Evolutionary conservation across 2,797 vertebrate genomes (phyloP).

Genomic region (Mus minutoides): DNA sequence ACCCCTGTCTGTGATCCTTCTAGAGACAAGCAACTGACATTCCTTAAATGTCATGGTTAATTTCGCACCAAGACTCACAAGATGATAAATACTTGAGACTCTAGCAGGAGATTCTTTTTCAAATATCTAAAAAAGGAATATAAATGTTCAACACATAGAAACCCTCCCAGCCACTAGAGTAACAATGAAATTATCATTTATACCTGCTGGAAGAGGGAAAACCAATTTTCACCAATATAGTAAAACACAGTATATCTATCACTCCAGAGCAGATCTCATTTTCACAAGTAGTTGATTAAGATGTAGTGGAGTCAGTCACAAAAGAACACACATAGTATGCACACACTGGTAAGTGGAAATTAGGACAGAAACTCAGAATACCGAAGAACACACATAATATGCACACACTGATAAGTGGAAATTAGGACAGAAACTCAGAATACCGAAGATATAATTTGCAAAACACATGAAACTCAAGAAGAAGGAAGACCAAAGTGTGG

Average conservation of each 20-base stretch:
- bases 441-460: too few species aligned
- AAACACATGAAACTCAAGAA: too few species aligned
- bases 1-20: background rate
- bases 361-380: too few species aligned
- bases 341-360: too few species aligned
- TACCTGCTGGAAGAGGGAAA: background rate
- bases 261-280: background rate
- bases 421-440: too few species aligned
- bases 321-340: too few species aligned
- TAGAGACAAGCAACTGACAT: background rate
- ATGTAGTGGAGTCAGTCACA: too few species aligned
- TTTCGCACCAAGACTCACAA: background rate
- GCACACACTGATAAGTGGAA: too few species aligned
- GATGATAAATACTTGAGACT: background rate
- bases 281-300: background rate
- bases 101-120: background rate
- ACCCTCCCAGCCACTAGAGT: background rate
- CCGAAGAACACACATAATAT: too few species aligned
- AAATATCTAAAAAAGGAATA: background rate
- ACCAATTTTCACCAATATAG: background rate
- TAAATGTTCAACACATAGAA: background rate
- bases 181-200: background rate
- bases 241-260: background rate
- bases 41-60: background rate
- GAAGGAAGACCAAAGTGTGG: too few species aligned